A percentile compares a stretch with the other conserved stretches of the same genome.
These are phyloP conservation scores for Onychostruthus taczanowskii DNA, from an alignment of 2,113 vertebrate genomes.

Conservation along the genomic window DNA sequence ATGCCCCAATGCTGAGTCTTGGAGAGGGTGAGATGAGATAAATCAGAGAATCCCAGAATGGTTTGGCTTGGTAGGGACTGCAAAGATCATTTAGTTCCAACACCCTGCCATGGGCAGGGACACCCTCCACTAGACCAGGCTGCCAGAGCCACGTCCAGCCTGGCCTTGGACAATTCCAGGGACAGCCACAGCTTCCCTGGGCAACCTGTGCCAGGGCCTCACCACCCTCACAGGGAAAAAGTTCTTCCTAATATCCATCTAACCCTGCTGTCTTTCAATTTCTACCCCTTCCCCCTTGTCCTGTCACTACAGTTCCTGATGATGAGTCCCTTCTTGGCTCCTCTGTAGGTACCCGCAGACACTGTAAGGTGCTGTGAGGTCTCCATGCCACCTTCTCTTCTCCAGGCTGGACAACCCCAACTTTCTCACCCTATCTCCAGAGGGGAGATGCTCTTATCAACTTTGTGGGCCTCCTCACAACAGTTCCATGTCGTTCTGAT, in stretches of 20 bases:
- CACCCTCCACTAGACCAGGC: background rate
- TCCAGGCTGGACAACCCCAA: background rate
- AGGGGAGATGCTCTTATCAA: background rate
- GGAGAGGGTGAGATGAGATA: background rate
- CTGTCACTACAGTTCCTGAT: background rate
- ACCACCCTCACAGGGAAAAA: background rate
- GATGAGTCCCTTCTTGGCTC: rapidly evolving
- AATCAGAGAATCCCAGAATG: background rate
- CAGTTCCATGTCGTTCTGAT: no score
- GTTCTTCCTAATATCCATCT: background rate
- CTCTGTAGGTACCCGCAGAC: background rate
- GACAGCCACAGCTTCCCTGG: background rate
- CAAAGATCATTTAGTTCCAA: background rate
- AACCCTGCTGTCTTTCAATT: background rate
- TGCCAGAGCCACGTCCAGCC: background rate
- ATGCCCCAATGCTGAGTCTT: background rate
- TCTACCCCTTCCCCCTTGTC: background rate
- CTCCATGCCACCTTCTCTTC: background rate
- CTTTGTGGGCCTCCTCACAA: rapidly evolving
- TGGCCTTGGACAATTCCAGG: background rate
- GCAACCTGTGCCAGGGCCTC: background rate
- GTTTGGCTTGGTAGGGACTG: background rate
- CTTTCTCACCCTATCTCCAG: background rate
- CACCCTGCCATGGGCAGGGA: background rate
- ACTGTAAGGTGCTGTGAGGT: background rate